Conservation (phyloP, 2,888 invertebrate genomes). For the Noctua janthe region DNA sequence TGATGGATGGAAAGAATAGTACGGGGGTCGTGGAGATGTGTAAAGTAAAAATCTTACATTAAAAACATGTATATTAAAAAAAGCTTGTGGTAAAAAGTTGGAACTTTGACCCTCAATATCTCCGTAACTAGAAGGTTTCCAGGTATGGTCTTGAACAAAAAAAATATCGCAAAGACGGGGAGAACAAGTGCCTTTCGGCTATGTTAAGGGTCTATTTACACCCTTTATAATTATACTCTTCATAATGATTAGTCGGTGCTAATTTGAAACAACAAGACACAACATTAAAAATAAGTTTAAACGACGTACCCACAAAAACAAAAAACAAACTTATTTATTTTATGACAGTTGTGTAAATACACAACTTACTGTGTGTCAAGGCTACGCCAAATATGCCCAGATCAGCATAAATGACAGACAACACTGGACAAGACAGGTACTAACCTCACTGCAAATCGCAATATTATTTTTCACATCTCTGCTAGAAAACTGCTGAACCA, state of each 20-base stretch:
- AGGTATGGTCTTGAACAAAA: no score
- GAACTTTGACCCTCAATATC: no score
- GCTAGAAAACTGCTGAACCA: neutral
- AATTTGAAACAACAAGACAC: neutral
- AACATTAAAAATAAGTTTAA: neutral
- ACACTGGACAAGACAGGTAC: neutral
- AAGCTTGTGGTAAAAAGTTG: no score
- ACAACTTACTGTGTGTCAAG: neutral
- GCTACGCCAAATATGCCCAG: neutral
- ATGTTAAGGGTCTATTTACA: no score
- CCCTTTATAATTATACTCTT: neutral
- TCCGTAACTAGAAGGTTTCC: no score
- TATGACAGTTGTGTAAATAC: neutral
- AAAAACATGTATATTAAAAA: no score
- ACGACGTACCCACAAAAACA: neutral
- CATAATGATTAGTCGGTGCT: neutral
- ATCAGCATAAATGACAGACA: neutral
- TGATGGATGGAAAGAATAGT: no score
- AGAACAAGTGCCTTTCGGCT: no score
- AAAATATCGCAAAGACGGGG: no score
- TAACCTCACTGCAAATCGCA: neutral
- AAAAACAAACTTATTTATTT: neutral
- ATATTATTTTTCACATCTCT: neutral
- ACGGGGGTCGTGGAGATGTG: no score
- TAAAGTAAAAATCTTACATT: no score